phyloP scores from a whole-genome alignment of 2,888 invertebrate genomes.

The Eurois occulta region DNA sequence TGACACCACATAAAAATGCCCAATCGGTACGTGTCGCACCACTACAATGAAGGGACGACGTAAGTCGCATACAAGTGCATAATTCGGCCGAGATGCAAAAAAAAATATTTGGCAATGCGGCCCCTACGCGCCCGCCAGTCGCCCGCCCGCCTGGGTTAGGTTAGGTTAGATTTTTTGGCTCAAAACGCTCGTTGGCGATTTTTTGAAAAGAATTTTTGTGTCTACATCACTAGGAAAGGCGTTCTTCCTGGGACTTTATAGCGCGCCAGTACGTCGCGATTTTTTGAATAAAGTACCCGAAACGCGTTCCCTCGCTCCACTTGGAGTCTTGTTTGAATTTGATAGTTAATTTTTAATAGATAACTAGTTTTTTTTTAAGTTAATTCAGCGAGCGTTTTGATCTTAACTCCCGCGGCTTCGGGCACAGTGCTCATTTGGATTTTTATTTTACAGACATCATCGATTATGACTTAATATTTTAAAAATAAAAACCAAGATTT shows the following conservation, averaged over 20 bases:
- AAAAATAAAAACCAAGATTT: conserved; percentile 79
- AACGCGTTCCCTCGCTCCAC: conserved; percentile 75
- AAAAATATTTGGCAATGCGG: conserved; percentile 91
- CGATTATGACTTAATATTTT: conserved; percentile 81
- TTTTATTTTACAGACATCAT: conserved; percentile 80
- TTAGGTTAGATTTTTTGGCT: conserved; percentile 91
- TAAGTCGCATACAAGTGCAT: conserved; percentile 91
- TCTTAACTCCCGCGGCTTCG: conserved; percentile 73
- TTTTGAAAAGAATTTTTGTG: conserved; percentile 86
- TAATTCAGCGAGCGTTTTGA: conserved; percentile 81
- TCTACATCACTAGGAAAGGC: conserved; percentile 84
- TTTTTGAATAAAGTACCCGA: conserved; percentile 86
- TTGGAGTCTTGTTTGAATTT: conserved; percentile 83
- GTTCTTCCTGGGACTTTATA: conserved; percentile 82
- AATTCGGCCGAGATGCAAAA: conserved; percentile 91
- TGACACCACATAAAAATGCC: conserved; percentile 85
- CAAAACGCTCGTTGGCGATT: conserved; percentile 89
- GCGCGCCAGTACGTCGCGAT: conserved; percentile 84
- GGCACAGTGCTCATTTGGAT: conserved; percentile 76
- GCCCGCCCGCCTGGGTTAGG: conserved; percentile 90
- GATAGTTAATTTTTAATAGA: conserved; percentile 70
- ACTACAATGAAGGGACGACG: conserved; percentile 90
- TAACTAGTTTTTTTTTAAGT: conserved; percentile 68
- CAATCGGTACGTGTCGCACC: conserved; percentile 89
- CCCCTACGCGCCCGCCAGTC: conserved; percentile 90